Conservation (phyloP, 2,113 vertebrate genomes). For the Tonatia bakeri region DNA sequence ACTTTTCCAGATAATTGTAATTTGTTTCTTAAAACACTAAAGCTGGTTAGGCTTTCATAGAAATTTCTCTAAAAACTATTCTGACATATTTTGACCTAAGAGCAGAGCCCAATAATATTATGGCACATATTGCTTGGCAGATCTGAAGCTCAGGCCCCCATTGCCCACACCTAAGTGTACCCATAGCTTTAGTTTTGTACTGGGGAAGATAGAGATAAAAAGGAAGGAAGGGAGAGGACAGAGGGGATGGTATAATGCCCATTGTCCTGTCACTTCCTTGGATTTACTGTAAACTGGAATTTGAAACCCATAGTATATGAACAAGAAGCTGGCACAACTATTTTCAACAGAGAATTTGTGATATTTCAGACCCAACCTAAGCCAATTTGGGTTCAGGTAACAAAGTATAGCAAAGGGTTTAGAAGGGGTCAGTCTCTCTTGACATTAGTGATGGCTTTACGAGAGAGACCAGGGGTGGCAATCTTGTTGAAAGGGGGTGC, state of each 20-base stretch:
- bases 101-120: background rate
- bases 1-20: background rate
- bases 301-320: background rate
- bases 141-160: background rate
- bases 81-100: background rate
- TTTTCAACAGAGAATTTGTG: background rate
- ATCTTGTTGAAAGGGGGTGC: background rate
- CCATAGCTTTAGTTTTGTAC: background rate
- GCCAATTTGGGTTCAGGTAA: background rate
- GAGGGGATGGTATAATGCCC: background rate
- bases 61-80: background rate
- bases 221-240: background rate
- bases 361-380: background rate
- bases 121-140: background rate
- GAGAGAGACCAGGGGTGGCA: background rate
- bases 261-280: background rate
- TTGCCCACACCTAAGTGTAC: background rate
- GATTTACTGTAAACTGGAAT: background rate
- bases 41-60: background rate
- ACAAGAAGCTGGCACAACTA: background rate
- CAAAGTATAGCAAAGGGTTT: background rate
- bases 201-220: background rate
- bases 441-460: background rate
- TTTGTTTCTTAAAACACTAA: background rate
- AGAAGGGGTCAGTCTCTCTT: background rate